Evolutionary conservation across 2,888 invertebrate genomes (phyloP).

Genomic region (Eutolmus rufibarbis): DNA sequence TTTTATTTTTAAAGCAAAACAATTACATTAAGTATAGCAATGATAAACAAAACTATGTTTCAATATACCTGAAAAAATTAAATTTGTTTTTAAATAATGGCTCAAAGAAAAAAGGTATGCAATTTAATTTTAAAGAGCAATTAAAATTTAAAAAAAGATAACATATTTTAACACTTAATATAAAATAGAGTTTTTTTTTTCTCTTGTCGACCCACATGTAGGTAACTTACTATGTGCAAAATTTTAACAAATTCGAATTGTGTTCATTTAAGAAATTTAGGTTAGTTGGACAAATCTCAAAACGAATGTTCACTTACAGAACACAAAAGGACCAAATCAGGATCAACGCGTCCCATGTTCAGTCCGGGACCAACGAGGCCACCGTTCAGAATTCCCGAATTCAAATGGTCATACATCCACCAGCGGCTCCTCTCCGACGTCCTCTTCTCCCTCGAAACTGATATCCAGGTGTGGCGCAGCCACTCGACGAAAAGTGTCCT

Average conservation of each 20-base stretch:
- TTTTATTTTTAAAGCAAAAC: no score
- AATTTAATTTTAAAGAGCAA: no score
- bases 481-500: constrained; percentile 96
- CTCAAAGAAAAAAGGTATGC: no score
- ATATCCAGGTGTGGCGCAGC: constrained; percentile 92
- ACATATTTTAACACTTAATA: no score
- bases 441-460: constrained; percentile 94
- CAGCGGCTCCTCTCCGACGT: constrained; percentile 95
- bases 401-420: constrained; percentile 99
- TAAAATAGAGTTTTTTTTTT: no score
- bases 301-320: constrained; percentile 37
- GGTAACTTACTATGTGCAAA: neutral
- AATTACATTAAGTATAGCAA: no score
- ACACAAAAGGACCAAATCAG: constrained; percentile 66
- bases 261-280: neutral
- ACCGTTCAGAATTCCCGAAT: constrained; percentile 98
- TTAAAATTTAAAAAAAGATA: no score
- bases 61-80: no score
- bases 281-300: neutral
- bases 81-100: no score
- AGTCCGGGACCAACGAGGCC: constrained; percentile 92
- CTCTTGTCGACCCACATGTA: no score
- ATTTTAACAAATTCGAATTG: neutral
- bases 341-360: constrained; percentile 85
- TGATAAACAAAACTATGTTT: no score